These are phyloP conservation scores for Pachyramphus minor DNA, from an alignment of 2,113 vertebrate genomes.

Conservation along the genomic window DNA sequence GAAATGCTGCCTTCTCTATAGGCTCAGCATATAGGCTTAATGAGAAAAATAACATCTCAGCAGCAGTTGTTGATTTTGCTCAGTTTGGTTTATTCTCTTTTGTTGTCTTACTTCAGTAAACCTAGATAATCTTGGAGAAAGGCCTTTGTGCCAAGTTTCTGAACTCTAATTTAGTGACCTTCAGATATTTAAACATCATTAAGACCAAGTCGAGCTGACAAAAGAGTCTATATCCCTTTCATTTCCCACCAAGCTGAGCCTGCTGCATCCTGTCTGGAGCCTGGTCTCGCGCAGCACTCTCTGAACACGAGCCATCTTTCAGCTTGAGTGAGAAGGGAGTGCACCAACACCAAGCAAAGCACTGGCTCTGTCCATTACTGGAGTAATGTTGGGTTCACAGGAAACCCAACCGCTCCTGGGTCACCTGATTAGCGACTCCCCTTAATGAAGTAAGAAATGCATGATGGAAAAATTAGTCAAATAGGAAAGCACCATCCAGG, in stretches of 20 bases:
- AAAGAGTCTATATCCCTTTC: not conserved
- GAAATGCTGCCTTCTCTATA: slow-evolving; percentile 3
- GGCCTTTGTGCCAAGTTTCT: slow-evolving; percentile 13
- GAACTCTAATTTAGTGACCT: slow-evolving; percentile 9
- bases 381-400: fast-evolving
- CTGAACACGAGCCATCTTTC: not conserved
- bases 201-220: slow-evolving; percentile 20
- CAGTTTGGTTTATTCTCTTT: slow-evolving; percentile 1
- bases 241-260: not conserved
- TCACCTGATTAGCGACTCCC: not conserved
- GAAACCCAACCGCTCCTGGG: not conserved
- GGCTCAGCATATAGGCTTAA: slow-evolving; percentile 2
- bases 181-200: slow-evolving; percentile 43
- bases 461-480: not conserved
- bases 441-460: not conserved
- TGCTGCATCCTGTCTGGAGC: not conserved
- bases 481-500: fast-evolving
- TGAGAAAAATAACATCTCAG: slow-evolving; percentile 10
- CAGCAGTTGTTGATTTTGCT: not conserved
- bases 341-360: not conserved
- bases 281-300: fast-evolving
- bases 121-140: slow-evolving; percentile 24
- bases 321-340: not conserved
- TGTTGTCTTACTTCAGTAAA: slow-evolving; percentile 29
- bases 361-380: not conserved